Percentiles rank a stretch among this genome's conserved stretches.
Evolutionary conservation across 2,888 invertebrate genomes (phyloP).

Genomic region (Euspilapteryx auroguttella): DNA sequence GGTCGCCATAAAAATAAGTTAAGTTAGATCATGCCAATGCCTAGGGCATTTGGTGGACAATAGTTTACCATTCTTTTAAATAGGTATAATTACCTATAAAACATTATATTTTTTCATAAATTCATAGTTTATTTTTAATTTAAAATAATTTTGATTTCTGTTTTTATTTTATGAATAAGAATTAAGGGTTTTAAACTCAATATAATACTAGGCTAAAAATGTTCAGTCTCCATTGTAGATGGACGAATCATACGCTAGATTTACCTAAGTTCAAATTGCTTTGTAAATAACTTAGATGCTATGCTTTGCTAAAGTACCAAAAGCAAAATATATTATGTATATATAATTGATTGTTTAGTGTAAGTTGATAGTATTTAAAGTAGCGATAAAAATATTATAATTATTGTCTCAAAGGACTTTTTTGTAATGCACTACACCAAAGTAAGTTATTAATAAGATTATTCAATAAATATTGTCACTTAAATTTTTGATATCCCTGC

Average conservation of each 20-base stretch:
- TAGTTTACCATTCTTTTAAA: slow-evolving; percentile 22
- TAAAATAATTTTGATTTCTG: slow-evolving; percentile 8
- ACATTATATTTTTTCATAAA: too few relatives aligned
- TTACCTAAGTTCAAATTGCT: slow-evolving; percentile 54
- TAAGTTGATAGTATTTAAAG: slow-evolving; percentile 1
- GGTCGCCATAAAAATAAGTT: slow-evolving; percentile 15
- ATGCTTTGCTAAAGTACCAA: slow-evolving; percentile 40
- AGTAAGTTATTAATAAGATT: too few relatives aligned
- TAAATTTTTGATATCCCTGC: too few relatives aligned
- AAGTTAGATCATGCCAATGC: slow-evolving; percentile 21
- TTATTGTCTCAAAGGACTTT: too few relatives aligned
- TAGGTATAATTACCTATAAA: slow-evolving; percentile 1
- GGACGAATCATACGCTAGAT: slow-evolving; percentile 57
- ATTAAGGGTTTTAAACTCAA: slow-evolving; percentile 35
- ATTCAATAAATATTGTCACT: too few relatives aligned
- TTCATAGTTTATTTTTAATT: too few relatives aligned
- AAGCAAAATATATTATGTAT: slow-evolving; percentile 11
- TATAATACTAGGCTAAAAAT: slow-evolving; percentile 6
- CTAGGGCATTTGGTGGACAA: slow-evolving; percentile 27
- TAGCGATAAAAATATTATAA: too few relatives aligned
- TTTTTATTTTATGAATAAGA: slow-evolving; percentile 12
- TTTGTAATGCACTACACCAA: too few relatives aligned
- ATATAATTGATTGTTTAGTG: slow-evolving; percentile 12
- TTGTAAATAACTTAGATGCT: slow-evolving; percentile 41
- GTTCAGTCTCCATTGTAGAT: slow-evolving; percentile 30